Conservation (phyloP, 2,888 invertebrate genomes). For the Thyatira batis region DNA sequence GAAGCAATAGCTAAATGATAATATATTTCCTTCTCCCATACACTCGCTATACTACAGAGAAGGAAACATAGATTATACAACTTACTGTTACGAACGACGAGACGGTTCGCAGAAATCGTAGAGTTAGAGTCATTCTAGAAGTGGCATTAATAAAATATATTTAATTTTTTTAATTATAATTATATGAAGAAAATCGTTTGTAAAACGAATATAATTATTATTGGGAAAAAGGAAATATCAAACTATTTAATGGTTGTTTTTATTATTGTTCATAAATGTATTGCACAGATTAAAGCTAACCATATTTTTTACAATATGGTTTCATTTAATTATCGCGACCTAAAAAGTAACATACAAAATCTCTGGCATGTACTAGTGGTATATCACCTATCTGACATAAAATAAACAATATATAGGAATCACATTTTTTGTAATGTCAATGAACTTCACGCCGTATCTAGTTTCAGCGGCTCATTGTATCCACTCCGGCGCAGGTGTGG, state of each 20-base stretch:
- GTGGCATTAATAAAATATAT: background rate
- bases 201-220: too few relatives aligned
- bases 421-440: background rate
- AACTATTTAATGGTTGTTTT: too few relatives aligned
- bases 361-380: too few relatives aligned
- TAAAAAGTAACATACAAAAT: too few relatives aligned
- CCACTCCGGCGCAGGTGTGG: constrained; percentile 37
- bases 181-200: background rate
- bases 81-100: constrained; percentile 2
- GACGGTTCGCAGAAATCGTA: background rate
- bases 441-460: background rate
- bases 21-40: constrained; percentile 1
- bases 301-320: too few relatives aligned
- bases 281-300: too few relatives aligned
- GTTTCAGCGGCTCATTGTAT: constrained; percentile 5
- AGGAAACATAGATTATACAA: constrained; percentile 18
- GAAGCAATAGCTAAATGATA: background rate
- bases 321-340: too few relatives aligned
- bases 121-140: background rate
- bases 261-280: too few relatives aligned
- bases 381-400: too few relatives aligned
- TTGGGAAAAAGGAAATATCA: too few relatives aligned
- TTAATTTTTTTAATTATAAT: background rate
- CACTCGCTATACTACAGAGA: constrained; percentile 7
- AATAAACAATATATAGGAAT: too few relatives aligned